Evolutionary conservation across 1,140 invertebrate species (phyloP).

Genomic region (Aleiodes sp.): DNA sequence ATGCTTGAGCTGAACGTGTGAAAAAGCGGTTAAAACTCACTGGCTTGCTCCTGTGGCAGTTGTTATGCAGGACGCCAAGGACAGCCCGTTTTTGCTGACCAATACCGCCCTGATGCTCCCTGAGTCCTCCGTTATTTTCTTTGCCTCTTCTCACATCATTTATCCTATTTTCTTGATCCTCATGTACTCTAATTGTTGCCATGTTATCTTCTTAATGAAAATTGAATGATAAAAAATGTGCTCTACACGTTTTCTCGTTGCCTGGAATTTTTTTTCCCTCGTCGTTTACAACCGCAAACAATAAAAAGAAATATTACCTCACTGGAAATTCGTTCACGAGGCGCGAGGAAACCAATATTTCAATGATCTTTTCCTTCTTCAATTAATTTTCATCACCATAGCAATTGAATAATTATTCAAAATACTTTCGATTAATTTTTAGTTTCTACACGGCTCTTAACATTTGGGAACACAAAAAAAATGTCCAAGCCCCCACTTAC

Average conservation of each 20-base stretch:
- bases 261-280: background rate
- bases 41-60: slow-evolving; percentile 58
- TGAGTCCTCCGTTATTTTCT: slow-evolving; percentile 59
- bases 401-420: background rate
- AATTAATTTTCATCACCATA: background rate
- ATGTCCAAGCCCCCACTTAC: background rate
- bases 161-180: slow-evolving; percentile 73
- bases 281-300: no score
- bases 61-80: slow-evolving; percentile 65
- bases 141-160: slow-evolving; percentile 49
- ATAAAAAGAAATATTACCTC: no score
- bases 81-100: slow-evolving; percentile 69
- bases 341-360: background rate
- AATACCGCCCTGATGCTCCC: slow-evolving; percentile 49
- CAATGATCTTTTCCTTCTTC: background rate
- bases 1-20: background rate
- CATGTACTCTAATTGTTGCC: slow-evolving; percentile 73
- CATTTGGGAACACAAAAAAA: background rate
- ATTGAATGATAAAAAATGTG: background rate
- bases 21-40: slow-evolving; percentile 50
- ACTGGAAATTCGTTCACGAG: background rate
- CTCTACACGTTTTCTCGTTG: background rate
- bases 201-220: slow-evolving; percentile 53
- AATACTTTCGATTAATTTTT: no score
- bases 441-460: no score